Conservation (phyloP, 2,113 vertebrate genomes). For the Elgaria multicarinata region DNA sequence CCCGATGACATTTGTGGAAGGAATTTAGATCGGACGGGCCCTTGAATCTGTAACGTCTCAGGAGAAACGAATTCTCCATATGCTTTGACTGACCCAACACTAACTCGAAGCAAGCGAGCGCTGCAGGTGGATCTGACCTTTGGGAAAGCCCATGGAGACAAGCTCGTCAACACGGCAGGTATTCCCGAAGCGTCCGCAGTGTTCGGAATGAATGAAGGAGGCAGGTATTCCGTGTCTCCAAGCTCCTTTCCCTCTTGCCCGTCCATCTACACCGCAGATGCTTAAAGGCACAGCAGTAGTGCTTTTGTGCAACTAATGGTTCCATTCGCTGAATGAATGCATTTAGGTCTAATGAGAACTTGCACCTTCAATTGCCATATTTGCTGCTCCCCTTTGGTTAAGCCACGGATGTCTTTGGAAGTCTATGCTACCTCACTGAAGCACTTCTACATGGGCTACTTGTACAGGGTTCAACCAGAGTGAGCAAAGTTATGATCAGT, state of each 20-base stretch:
- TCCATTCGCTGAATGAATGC: fast-evolving
- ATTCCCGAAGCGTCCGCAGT: not conserved
- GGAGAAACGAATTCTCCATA: slow-evolving; percentile 20
- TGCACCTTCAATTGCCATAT: too few species aligned
- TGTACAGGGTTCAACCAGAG: not conserved
- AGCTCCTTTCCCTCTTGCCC: not conserved
- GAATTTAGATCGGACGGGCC: slow-evolving; percentile 28
- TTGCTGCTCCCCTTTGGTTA: not conserved
- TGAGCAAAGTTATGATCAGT: fast-evolving
- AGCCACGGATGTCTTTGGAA: not conserved
- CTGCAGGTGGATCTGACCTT: slow-evolving; percentile 41
- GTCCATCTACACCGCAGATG: not conserved
- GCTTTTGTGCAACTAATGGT: not conserved
- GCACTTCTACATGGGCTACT: not conserved
- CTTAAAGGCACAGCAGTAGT: not conserved
- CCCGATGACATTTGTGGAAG: slow-evolving; percentile 17
- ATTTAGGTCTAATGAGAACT: not conserved
- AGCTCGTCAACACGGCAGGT: slow-evolving; percentile 57
- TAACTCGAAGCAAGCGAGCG: slow-evolving; percentile 25
- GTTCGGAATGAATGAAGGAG: not conserved
- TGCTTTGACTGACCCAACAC: not conserved
- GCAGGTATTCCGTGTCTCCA: not conserved
- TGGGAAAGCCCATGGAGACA: slow-evolving; percentile 27
- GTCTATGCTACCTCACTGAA: not conserved
- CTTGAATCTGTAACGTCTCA: not conserved